Base-by-base conservation (phyloP, 1,140 invertebrate species). In the Holotrichia oblita region DNA sequence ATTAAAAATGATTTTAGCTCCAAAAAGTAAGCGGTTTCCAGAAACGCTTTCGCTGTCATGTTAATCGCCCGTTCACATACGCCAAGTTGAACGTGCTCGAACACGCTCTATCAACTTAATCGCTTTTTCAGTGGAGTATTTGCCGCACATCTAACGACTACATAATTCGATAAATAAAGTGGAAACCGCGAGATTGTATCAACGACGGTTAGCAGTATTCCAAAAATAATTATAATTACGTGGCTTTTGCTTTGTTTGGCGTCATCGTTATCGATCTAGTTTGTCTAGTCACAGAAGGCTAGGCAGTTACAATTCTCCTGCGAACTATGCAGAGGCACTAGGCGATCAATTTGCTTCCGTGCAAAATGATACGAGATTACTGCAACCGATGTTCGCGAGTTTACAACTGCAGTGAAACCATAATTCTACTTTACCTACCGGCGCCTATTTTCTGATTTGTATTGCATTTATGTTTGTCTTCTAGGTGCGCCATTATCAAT, bases 141-240 rank as follows among this genome's bases (percentile, higher is more conserved):
- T 34, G 27, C 27, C 27, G 27, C 27, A 34, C 27, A 34, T 34
- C 27, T 34, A 34, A 34, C 27, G 27, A 10, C 61, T 24, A 24
- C 61, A 69, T 69, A 69, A 69, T 69, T 34, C 61, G 22, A 69
- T 69, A 69, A 69, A 69, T 69, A 34, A 69, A 24, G 61, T 69
- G 20, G 61, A 69, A 69, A 69, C 27, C 61, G 61, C 61, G 6
- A 69, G 61, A 69, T 69, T 12, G 61, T 9, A 69, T 69, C 61
- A 48, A 55, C 48, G 48, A 17, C 14, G 48, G 9, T n/a, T 34
- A 20, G 61, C 27, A 22, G 12, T 34, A 69, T 69, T 69, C 61
- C 61, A 69, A 69, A 69, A 69, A 69, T 69, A 69, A 69, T 69
- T 69, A 69, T 24, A 69, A 69, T 69, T 69, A 69, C 61, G 20